phyloP scores from a whole-genome alignment of 2,888 invertebrate genomes.

The Stenchaetothrips biformis region DNA sequence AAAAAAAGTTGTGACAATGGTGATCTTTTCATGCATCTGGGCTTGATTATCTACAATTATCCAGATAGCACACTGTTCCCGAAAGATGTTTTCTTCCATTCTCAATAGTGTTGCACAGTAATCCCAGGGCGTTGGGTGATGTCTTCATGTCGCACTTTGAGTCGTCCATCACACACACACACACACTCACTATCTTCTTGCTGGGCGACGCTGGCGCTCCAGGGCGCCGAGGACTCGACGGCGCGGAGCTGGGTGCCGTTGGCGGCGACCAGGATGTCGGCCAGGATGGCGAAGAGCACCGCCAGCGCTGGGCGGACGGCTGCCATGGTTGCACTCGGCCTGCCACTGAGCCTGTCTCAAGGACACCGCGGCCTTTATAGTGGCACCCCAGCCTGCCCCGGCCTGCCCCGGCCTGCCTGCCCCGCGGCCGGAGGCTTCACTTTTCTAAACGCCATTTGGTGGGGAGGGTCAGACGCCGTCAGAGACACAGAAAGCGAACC shows the following conservation, averaged over 20 bases:
- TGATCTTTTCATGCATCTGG: no score
- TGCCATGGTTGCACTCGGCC: neutral
- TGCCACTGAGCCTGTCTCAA: no score
- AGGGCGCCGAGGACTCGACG: constrained; percentile 3
- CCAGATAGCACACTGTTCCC: neutral
- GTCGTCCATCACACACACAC: neutral
- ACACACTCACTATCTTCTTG: constrained; percentile 13
- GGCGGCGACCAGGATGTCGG: neutral
- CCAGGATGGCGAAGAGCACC: neutral
- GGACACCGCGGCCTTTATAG: neutral
- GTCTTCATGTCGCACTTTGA: neutral
- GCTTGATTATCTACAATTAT: neutral
- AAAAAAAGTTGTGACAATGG: no score
- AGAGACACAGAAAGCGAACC: neutral
- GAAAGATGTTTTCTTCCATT: neutral
- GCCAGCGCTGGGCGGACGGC: neutral
- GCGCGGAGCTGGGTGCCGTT: neutral
- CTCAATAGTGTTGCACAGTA: neutral
- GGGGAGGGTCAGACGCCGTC: neutral
- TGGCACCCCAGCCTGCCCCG: neutral
- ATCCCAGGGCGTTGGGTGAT: neutral
- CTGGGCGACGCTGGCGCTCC: neutral
- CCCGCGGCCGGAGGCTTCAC: neutral
- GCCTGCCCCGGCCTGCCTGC: neutral
- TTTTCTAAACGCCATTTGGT: constrained; percentile 23